These are phyloP conservation scores for Falco biarmicus DNA, from an alignment of 2,797 vertebrate genomes.

Conservation along the genomic window DNA sequence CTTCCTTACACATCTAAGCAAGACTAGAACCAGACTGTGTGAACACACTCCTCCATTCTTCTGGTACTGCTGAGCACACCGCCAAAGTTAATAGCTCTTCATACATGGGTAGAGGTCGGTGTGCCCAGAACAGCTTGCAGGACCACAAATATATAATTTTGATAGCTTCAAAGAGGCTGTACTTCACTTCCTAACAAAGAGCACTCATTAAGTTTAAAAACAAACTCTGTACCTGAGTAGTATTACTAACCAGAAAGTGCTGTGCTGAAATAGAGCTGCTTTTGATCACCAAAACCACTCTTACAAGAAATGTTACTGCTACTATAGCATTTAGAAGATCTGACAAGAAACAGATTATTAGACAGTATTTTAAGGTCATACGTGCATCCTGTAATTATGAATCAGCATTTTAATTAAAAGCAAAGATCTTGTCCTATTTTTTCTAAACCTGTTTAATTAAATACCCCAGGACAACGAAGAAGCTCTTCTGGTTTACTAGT, in stretches of 20 bases:
- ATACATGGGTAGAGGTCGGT: neutral
- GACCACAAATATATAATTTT: neutral
- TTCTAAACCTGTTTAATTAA: conserved; percentile 5
- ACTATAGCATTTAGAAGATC: neutral
- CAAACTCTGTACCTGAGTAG: neutral
- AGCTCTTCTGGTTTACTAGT: neutral
- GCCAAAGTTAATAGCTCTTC: neutral
- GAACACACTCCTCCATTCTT: neutral
- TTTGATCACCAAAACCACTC: neutral
- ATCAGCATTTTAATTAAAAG: conserved; percentile 46
- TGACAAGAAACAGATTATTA: neutral
- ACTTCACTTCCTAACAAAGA: neutral
- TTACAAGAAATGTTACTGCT: neutral
- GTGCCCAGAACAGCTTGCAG: neutral
- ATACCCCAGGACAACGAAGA: neutral
- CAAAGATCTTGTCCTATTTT: neutral
- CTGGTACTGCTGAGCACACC: neutral
- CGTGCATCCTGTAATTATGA: conserved; percentile 15
- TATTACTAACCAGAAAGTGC: neutral
- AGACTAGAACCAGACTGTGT: neutral
- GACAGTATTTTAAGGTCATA: neutral
- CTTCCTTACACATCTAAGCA: neutral
- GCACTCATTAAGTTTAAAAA: neutral
- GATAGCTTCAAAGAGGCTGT: neutral
- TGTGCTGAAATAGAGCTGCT: neutral